Evolutionary conservation across 2,888 invertebrate genomes (phyloP), one percentile per base, ranked within the genome.

Genomic region (Eustalomyia histrio): DNA sequence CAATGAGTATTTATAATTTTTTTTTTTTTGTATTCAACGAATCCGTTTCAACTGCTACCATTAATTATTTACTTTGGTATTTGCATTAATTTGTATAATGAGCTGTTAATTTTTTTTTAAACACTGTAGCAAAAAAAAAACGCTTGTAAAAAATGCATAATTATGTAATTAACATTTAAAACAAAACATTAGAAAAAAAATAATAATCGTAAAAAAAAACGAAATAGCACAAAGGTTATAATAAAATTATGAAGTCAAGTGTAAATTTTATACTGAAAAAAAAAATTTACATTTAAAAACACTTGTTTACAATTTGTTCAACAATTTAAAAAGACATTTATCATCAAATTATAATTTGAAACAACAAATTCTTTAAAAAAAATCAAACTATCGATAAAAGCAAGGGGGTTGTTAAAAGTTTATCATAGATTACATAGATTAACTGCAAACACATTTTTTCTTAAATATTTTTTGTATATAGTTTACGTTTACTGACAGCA

Each of bases 31-130:
- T 63, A 73, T 69, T 53, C 43, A 14, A 17, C 2, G 17, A 33
- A 74, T 50, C 43, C 17, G 58, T 57, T 52, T 24, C 18, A 33
- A 2, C 52, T 79, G 61, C 87, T 85, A 87, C 87, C 86, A 88
- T 88, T 89, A 87, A 88, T 89, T 87, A 88, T 85, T 87, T 88
- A 87, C 88, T 88, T 88, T 87, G 87, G 87, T 87, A 86, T 87
- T 87, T 87, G 85, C 76, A 79, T 75, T 79, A 69, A 80, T 80
- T 79, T 76, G 83, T 78, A 87, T 86, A 88, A 85, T 85, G 78
- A 76, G 76, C 79, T 73, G 83, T 79, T 82, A 83, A 83, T 74
- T 80, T 78, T 61, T 67, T 43, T 65, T 52, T 39, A 60, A 39
- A 55, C 57, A 17, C 14, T 17, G 16, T 69, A 43, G 17, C 61